These are phyloP conservation scores for Tenualosa thibaudeaui DNA, from an alignment of 2,797 vertebrate genomes.

Conservation along the genomic window DNA sequence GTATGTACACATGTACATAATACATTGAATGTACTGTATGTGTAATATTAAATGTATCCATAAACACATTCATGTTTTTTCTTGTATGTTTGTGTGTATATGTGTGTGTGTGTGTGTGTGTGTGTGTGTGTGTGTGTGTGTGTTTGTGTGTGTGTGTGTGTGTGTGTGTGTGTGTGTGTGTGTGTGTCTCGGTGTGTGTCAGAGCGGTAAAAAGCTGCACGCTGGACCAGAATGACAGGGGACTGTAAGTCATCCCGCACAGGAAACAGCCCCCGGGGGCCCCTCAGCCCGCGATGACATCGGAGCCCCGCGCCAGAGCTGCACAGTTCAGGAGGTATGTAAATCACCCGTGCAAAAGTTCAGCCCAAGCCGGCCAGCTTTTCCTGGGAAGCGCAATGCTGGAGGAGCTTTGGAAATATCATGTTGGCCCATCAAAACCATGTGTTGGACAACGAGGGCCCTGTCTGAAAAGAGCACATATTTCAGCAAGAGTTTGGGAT, in stretches of 20 bases:
- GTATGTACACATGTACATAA: neutral
- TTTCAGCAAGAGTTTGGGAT: constrained; percentile 35
- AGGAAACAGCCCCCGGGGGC: constrained; percentile 59
- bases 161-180: constrained; percentile 7
- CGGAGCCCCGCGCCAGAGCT: constrained; percentile 50
- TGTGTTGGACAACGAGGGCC: constrained; percentile 48
- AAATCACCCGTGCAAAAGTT: constrained; percentile 61
- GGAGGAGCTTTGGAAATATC: constrained; percentile 51
- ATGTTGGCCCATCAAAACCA: constrained; percentile 52
- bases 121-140: neutral
- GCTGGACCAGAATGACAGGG: constrained; percentile 41
- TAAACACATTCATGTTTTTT: neutral
- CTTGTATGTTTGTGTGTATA: neutral
- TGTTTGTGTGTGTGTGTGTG: neutral
- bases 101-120: neutral
- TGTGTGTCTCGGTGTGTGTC: constrained; percentile 17
- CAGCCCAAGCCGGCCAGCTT: constrained; percentile 45
- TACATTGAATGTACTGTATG: neutral
- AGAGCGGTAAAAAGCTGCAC: constrained; percentile 35
- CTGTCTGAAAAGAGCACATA: constrained; percentile 29
- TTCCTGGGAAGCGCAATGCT: constrained; percentile 53
- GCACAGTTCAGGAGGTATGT: constrained; percentile 54
- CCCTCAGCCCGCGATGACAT: constrained; percentile 58
- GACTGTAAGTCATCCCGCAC: constrained; percentile 67
- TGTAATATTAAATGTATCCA: neutral